Base-by-base conservation (phyloP, 2,113 vertebrate genomes). In the Sceloporus undulatus region DNA sequence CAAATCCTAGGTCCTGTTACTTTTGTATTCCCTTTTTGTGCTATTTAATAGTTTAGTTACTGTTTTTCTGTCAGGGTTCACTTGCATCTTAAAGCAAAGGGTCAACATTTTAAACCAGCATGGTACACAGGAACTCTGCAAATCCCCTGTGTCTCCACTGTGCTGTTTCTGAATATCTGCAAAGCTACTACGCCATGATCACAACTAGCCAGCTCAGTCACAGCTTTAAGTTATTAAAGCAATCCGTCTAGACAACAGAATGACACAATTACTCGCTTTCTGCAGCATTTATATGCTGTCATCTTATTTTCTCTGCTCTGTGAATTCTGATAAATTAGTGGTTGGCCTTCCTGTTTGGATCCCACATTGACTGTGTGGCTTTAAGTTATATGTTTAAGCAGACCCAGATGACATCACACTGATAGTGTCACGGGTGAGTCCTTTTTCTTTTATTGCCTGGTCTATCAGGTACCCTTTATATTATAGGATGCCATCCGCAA, bases 201-300 rank as follows among this genome's bases (percentile, higher is more conserved):
- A 85, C 92, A 95, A 93, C 93, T 90, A 90, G 19, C 92, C 95
- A 91, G 95, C 94, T 97, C 96, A 95, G 93, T 95, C 93, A 91
- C 91, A 93, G 95, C 95, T 96, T 96, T 95, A 93, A 95, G 95
- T 94, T 95, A 95, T 90, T 95, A 97, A 97, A 97, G 94, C 96
- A 97, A 97, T 97, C 96, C 96, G 96, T 97, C 96, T 97, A 96
- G 95, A 96, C 95, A 95, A 95, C 94, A 95, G 96, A 96, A 96
- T 97, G 96, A 96, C 95, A 96, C 94, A 94, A 97, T 95, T 93
- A 94, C 94, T 89, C 92, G 90, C 93, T 94, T 95, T 95, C 92
- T 96, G 91, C 94, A 91, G 92, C 91, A 94, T 96, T 96, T 94
- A 93, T 88, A 95, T 90, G 93, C 94, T 95, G 95, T 96, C 95